Evolutionary conservation across 1,140 invertebrate species (phyloP).

Genomic region (Scaptomyza montana): DNA sequence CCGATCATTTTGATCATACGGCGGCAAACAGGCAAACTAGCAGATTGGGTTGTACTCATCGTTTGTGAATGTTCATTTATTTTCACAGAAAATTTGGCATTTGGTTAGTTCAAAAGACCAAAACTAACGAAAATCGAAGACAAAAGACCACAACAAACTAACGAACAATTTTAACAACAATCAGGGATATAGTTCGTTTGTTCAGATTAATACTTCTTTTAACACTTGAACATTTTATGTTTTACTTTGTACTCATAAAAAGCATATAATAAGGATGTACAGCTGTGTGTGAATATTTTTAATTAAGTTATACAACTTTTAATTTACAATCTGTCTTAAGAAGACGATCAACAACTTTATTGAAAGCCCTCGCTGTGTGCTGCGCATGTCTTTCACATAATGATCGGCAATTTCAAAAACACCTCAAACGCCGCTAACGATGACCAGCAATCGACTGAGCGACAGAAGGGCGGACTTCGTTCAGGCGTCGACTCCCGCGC

Average conservation of each 20-base stretch:
- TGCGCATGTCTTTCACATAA: slow-evolving; percentile 56
- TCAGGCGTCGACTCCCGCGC: slow-evolving; percentile 55
- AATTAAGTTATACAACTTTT: not conserved
- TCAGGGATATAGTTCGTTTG: not conserved
- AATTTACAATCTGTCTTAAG: not conserved
- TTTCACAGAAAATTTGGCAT: too few relatives aligned
- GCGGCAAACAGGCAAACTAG: slow-evolving; percentile 40
- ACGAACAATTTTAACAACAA: too few relatives aligned
- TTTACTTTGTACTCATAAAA: not conserved
- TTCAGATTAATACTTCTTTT: too few relatives aligned
- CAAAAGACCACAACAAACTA: too few relatives aligned
- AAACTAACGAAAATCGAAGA: too few relatives aligned
- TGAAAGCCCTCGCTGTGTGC: slow-evolving; percentile 43
- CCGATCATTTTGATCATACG: slow-evolving; percentile 68
- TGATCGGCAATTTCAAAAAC: slow-evolving; percentile 81
- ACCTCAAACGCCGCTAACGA: slow-evolving; percentile 68
- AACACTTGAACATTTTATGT: not conserved
- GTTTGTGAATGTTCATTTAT: not conserved
- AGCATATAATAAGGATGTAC: not conserved
- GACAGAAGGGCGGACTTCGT: not conserved
- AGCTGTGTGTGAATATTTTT: not conserved
- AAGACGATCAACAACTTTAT: slow-evolving; percentile 19
- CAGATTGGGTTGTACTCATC: not conserved
- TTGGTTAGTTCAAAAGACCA: too few relatives aligned
- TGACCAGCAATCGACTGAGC: slow-evolving; percentile 11